Evolutionary conservation across 2,888 invertebrate genomes (phyloP), one percentile per base, ranked within the genome.

Genomic region (Serrognathus titanus): DNA sequence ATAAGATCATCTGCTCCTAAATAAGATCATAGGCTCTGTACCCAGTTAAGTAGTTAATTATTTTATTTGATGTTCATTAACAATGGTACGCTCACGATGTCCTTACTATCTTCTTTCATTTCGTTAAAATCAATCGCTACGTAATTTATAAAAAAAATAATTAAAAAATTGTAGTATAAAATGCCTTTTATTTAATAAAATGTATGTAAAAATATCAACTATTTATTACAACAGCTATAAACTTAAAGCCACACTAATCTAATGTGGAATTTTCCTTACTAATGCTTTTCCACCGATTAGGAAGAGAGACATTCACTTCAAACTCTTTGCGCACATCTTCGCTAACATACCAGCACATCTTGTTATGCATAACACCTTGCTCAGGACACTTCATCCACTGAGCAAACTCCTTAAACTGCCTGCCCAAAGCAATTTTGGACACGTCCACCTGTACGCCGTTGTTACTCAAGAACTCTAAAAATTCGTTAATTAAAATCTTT

Each of bases 321-420:
- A 83, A 84, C 65, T 83, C 79, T 37, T 82, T 76, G 10, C 84
- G 75, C 1, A 81, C 64, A 9, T 83, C 82, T 7, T 81, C 78
- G 0, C 80, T 69, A 0, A 90, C 87, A 64, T 83, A 81, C 90
- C 89, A 89, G 65, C 85, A 86, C n/a, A 75, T 72, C 55, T 82
- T 84, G 51, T 82, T 81, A 57, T 80, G 79, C 72, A 81, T 75
- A 3, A 79, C 74, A 1, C 81, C 82, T 48, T 79, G 78, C n/a
- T 83, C 81, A 0, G 82, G 77, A 61, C 82, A 81, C 49, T 79
- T 77, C 60, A 79, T 82, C 81, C 86, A 86, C 2, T 74, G 76
- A 0, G 87, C 87, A 10, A 87, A 77, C 63, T 84, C 81, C 48
- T 81, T 81, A 36, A 90, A 81, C 69, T 83, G 82, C 41, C 77